Base-by-base conservation (phyloP, 2,888 invertebrate genomes). In the Amblyjoppa fuscipennis region DNA sequence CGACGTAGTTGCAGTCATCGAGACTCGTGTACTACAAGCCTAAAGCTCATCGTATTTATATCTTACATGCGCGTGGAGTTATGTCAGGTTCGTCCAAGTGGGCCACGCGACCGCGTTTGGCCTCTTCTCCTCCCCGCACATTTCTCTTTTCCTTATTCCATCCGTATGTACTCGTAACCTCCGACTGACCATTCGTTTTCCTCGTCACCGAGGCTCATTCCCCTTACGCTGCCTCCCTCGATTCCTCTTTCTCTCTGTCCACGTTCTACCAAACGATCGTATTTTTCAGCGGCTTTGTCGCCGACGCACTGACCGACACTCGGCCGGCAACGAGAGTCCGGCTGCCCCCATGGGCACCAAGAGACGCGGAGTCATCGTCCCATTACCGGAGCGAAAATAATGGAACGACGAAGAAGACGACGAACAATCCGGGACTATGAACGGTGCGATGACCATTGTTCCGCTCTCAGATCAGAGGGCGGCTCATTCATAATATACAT, bases 61-160 rank as follows among this genome's bases (percentile, higher is more conserved):
- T 64, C 31, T 34, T 51, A 77, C 38, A 71, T 61, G 56, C 66
- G 28, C 77, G 45, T 61, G 31, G 45, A 82, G 85, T 92, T 91
- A 89, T 90, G 89, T 92, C 91, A 91, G 85, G 87, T 86, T 84
- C 71, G 83, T 71, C 77, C 79, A 91, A 90, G 89, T 91, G 89
- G 91, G 87, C 90, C 90, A 90, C 84, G 78, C 84, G 81, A 68
- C 76, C 28, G 49, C 53, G 66, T 70, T n/a, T 71, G 38, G 28
- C 28, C 56, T 70, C 41, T 51, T 59, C 69, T 53, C 45, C 31
- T 59, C 31, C 56, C 49, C 68, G 34, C 66, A 56, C 38, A 64
- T 53, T 73, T 83, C 66, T 28, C 73, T 45, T 66, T 45, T 68
- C 28, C 53, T 38, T 75, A 34, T 80, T 56, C 56, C 59, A 28